phyloP scores from a whole-genome alignment of 2,113 vertebrate genomes.

The Saimiri boliviensis region DNA sequence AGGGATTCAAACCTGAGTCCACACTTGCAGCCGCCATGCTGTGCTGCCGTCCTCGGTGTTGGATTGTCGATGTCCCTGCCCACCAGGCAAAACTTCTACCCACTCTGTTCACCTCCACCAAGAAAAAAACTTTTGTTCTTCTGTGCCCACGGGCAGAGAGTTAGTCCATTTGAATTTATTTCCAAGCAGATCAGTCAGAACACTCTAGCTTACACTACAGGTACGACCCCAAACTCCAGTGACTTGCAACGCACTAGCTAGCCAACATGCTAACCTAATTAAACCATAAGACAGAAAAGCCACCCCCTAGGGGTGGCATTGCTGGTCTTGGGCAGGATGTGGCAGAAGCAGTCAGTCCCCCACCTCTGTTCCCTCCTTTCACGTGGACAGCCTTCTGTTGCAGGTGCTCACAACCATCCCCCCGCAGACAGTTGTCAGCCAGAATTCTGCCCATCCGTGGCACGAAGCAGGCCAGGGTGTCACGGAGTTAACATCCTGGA shows the following conservation, averaged over 20 bases:
- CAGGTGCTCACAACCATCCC: accelerated
- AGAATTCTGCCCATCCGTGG: background rate
- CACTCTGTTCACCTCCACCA: background rate
- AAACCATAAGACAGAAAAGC: background rate
- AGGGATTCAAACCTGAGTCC: background rate
- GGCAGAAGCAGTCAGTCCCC: background rate
- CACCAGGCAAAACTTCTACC: background rate
- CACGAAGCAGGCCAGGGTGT: background rate
- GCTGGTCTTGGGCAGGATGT: background rate
- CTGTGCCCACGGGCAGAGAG: background rate
- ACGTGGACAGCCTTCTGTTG: background rate
- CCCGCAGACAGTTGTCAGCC: too few relatives aligned
- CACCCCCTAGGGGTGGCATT: accelerated
- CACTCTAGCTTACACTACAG: background rate
- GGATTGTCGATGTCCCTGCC: accelerated
- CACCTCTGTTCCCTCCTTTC: background rate
- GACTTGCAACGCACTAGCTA: background rate
- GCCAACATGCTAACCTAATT: background rate
- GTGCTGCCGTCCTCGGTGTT: too few relatives aligned
- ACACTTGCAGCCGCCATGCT: accelerated
- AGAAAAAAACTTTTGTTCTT: background rate
- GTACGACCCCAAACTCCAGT: background rate
- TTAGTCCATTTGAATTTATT: background rate
- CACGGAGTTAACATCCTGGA: background rate
- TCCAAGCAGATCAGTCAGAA: background rate